Base-by-base conservation (phyloP, 2,888 invertebrate genomes). In the Neoscelio sp. region DNA sequence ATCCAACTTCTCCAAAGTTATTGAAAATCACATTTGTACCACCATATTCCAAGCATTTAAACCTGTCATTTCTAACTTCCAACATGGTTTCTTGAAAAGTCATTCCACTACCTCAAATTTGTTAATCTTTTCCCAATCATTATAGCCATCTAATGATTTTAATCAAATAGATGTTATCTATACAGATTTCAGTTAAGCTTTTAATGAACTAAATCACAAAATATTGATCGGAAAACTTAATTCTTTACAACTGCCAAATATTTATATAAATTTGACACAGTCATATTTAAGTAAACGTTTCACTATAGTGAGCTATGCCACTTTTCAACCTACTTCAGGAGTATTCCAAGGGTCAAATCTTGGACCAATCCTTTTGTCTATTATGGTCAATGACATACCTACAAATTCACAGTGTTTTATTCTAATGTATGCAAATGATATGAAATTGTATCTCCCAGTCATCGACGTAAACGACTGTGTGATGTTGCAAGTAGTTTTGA, bases 111-210 rank as follows among this genome's bases (percentile, higher is more conserved):
- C 23, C 2, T 12, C 46, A 1, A 46, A 46, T 12, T 12, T 46
- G 6, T 4, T 46, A n/a, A 12, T 5, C 1, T 46, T 46, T 23
- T 4, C 23, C 23, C 12, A 26, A 3, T n/a, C 46, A 46, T 12
- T 46, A n/a, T 7, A 23, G 18, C 6, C 1, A 2, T 6, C 5
- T 23, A 20, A 6, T 10, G 26, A 23, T 18, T 23, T 5, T 46
- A 46, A 12, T 6, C 46, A 46, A 12, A 12, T 46, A 2, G 46
- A 46, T n/a, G 46, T 46, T 1, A 10, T 46, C 2, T 46, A 26
- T 7, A 46, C 46, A 5, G 46, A 46, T 26, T 46, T 46, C 26
- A 12, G 10, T 3, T 23, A 46, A 7, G 46, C 26, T 1, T 46
- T 46, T 26, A 23, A 46, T 26, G 5, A 10, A 2, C 46, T 46